These are phyloP conservation scores for Sebastes trivittatus DNA, from an alignment of 2,797 vertebrate species.

Conservation along the genomic window DNA sequence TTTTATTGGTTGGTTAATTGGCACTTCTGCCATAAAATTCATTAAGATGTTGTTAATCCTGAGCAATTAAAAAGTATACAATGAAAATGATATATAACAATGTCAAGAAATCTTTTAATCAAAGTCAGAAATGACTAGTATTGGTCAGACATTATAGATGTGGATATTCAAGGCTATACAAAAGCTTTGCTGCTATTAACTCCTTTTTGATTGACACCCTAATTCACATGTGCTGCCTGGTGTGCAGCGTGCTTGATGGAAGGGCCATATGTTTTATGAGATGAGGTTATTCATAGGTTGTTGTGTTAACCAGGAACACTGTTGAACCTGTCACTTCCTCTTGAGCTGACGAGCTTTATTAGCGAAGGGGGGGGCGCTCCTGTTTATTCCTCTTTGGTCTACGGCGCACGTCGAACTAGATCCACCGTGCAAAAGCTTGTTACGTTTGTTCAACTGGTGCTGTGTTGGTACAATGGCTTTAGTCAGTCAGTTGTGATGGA, in stretches of 20 bases:
- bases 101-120: not conserved
- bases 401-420: constrained; percentile 45
- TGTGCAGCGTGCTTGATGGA: constrained; percentile 54
- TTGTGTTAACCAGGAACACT: constrained; percentile 71
- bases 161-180: constrained; percentile 2
- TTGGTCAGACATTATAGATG: not conserved
- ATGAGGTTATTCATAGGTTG: constrained; percentile 72
- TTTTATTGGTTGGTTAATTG: not conserved
- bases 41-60: not conserved
- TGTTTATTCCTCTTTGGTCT: constrained; percentile 52
- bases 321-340: constrained; percentile 72
- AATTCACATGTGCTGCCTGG: constrained; percentile 51
- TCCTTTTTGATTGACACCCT: constrained; percentile 56
- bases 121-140: not conserved
- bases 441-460: constrained; percentile 56
- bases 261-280: constrained; percentile 64
- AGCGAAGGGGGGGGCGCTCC: constrained; percentile 28
- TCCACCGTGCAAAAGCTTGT: constrained; percentile 63
- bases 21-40: not conserved
- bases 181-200: not conserved
- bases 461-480: constrained; percentile 65
- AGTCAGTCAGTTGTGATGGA: constrained; percentile 67
- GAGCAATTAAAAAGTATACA: not conserved
- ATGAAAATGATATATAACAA: not conserved
- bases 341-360: constrained; percentile 66